Conservation (phyloP, 2,797 vertebrate species). For the Pipistrellus kuhlii region DNA sequence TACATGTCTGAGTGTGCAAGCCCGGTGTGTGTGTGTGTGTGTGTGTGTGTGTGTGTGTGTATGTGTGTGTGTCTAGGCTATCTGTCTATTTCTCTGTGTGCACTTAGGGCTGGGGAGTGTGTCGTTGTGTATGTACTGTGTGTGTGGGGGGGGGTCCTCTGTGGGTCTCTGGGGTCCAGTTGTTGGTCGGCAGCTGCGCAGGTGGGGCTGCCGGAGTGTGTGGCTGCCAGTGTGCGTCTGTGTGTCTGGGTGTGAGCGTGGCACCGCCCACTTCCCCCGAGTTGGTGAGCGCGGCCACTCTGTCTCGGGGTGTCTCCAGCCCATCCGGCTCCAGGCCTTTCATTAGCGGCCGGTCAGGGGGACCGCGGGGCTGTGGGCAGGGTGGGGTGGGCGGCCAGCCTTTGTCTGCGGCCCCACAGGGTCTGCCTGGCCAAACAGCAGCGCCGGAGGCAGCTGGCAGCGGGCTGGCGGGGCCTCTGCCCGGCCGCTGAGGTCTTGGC, state of each 20-base stretch:
- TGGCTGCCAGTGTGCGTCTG: background rate
- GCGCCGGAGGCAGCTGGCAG: background rate
- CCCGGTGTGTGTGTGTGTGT: background rate
- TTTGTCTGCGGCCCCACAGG: constrained; percentile 63
- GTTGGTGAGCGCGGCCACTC: constrained; percentile 17
- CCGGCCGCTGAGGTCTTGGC: background rate
- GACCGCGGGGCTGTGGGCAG: background rate
- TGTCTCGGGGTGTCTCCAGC: background rate
- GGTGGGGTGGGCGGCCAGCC: constrained; percentile 4
- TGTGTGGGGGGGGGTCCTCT: background rate
- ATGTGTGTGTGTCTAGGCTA: background rate
- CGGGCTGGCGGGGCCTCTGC: background rate
- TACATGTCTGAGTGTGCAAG: background rate
- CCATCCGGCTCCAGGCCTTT: constrained; percentile 31
- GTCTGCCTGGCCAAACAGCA: constrained; percentile 46
- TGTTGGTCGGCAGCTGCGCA: background rate
- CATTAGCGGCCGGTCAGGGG: constrained; percentile 21
- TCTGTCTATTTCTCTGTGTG: background rate
- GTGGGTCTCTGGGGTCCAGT: background rate
- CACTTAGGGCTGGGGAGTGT: background rate
- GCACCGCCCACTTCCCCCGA: constrained; percentile 51
- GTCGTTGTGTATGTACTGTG: background rate
- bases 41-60: background rate
- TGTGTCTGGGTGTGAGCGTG: constrained; percentile 36
- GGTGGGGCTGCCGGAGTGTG: background rate